Evolutionary conservation across 2,113 vertebrate genomes (phyloP).

Genomic region (Brachyhypopomus gauderio): DNA sequence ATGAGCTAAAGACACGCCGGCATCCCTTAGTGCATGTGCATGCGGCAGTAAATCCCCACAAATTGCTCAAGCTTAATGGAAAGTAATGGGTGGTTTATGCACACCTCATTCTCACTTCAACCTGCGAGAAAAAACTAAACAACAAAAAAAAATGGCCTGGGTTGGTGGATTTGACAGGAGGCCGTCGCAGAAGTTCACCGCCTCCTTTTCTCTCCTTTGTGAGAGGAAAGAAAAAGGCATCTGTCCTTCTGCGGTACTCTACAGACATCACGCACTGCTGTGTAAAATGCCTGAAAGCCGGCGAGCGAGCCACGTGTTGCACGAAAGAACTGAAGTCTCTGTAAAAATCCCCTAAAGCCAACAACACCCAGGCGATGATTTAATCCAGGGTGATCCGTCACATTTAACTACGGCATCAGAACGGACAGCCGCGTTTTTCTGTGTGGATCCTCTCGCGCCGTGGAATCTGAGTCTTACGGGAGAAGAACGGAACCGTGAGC

Average conservation of each 20-base stretch:
- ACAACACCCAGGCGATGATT: not conserved
- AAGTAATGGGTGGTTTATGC: not conserved
- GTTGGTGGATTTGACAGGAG: not conserved
- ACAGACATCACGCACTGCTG: not conserved
- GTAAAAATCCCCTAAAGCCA: constrained; percentile 2
- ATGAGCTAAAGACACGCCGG: not conserved
- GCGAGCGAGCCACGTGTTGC: not conserved
- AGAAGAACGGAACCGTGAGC: too few species aligned
- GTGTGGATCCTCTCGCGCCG: not conserved
- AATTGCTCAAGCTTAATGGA: constrained; percentile 14
- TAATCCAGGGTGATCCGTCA: constrained; percentile 9
- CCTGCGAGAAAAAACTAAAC: not conserved
- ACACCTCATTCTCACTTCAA: not conserved
- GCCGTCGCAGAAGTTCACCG: not conserved
- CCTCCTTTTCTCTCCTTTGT: too few species aligned
- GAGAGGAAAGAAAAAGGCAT: not conserved
- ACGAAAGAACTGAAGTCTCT: not conserved
- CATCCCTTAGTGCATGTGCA: not conserved
- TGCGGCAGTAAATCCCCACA: not conserved
- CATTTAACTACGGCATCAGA: constrained; percentile 13
- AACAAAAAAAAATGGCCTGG: not conserved
- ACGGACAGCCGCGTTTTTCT: not conserved
- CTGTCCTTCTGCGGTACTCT: not conserved
- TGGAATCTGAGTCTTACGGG: too few species aligned
- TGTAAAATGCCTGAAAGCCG: not conserved